Evolutionary conservation across 2,113 vertebrate genomes (phyloP).

Genomic region (Prunella himalayana): DNA sequence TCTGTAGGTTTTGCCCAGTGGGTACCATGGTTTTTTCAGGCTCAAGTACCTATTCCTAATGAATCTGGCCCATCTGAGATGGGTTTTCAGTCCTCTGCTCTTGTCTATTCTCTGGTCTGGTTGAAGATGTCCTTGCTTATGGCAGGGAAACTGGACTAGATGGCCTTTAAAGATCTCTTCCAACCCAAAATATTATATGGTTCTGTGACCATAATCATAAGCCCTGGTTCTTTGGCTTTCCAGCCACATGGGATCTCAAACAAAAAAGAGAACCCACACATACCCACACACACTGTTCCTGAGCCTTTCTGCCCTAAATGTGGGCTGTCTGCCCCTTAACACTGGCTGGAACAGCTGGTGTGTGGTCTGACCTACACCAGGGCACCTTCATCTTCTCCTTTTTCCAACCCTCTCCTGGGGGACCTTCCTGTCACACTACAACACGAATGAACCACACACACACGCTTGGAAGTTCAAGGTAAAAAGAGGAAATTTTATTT

Average conservation of each 20-base stretch:
- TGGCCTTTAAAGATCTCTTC: background rate
- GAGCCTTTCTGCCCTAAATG: background rate
- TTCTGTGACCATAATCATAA: background rate
- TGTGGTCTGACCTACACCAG: background rate
- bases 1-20: background rate
- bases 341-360: background rate
- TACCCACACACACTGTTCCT: background rate
- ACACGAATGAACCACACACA: no score
- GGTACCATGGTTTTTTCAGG: background rate
- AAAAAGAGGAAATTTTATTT: no score
- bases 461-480: no score
- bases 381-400: background rate
- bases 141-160: background rate
- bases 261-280: background rate
- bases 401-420: background rate
- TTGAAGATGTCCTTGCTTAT: background rate
- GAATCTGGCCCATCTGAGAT: background rate
- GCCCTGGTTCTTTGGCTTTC: background rate
- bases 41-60: background rate
- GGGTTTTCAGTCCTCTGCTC: background rate
- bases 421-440: no score
- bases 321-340: background rate
- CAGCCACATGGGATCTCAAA: background rate
- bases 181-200: background rate
- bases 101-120: background rate